Evolutionary conservation across 2,797 vertebrate genomes (phyloP).

Genomic region (Monodelphis domestica): DNA sequence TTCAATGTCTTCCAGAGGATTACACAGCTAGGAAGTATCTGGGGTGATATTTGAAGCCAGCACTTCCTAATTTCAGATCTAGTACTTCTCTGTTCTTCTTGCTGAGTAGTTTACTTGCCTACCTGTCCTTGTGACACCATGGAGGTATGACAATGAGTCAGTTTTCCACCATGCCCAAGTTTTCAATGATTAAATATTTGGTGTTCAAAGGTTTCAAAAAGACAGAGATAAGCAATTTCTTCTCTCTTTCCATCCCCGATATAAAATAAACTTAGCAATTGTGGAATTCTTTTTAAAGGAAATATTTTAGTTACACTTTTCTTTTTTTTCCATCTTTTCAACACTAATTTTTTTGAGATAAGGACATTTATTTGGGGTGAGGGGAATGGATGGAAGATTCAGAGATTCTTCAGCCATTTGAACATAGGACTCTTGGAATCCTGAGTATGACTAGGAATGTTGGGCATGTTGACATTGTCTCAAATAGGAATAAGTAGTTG

Average conservation of each 20-base stretch:
- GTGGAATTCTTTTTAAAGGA: neutral
- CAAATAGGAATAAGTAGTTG: no score
- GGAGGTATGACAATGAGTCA: neutral
- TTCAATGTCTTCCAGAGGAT: neutral
- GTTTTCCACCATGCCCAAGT: neutral
- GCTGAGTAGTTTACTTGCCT: neutral
- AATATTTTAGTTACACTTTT: neutral
- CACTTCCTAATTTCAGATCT: neutral
- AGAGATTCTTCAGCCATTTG: no score
- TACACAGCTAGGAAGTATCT: neutral
- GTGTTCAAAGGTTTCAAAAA: neutral
- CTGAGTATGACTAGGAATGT: no score
- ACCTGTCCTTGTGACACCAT: neutral
- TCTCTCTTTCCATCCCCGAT: neutral
- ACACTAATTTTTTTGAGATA: neutral
- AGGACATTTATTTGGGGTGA: no score
- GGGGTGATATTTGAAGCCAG: neutral
- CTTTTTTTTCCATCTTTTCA: neutral
- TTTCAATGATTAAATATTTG: neutral
- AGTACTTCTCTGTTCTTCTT: neutral
- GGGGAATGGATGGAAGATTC: no score
- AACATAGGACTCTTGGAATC: no score
- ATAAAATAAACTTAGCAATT: neutral
- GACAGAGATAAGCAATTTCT: neutral
- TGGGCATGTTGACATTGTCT: no score